phyloP scores from a whole-genome alignment of 1,140 invertebrate species.

The Cepaea nemoralis region DNA sequence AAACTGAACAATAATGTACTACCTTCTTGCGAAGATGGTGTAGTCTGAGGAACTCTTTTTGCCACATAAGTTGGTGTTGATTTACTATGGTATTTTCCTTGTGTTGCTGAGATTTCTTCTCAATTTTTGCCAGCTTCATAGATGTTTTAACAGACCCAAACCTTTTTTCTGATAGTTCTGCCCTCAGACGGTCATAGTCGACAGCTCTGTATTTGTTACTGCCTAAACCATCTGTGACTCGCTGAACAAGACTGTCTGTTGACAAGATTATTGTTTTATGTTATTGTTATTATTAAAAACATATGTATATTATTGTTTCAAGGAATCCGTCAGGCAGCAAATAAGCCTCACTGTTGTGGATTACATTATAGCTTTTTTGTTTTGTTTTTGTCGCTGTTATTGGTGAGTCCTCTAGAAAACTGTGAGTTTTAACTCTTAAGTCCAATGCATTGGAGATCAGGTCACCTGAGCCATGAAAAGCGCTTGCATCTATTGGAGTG shows the following conservation, averaged over 20 bases:
- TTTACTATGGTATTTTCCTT: conserved; percentile 65
- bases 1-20: neutral
- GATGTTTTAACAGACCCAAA: conserved; percentile 64
- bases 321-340: too few relatives aligned
- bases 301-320: too few relatives aligned
- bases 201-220: conserved; percentile 67
- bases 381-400: too few relatives aligned
- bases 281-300: neutral
- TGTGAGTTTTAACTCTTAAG: too few relatives aligned
- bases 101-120: conserved; percentile 65
- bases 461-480: too few relatives aligned
- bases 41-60: conserved; percentile 64
- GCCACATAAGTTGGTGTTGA: conserved; percentile 67
- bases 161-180: conserved; percentile 61
- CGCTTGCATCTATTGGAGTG: too few relatives aligned
- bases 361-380: too few relatives aligned
- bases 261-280: neutral
- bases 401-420: too few relatives aligned
- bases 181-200: conserved; percentile 64
- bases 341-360: too few relatives aligned
- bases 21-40: conserved; percentile 58
- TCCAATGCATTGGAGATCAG: too few relatives aligned
- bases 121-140: conserved; percentile 66
- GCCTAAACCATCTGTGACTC: conserved; percentile 61
- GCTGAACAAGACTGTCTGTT: conserved; percentile 57